These are phyloP conservation scores for Sicus ferrugineus DNA, from an alignment of 2,888 invertebrate genomes.

Conservation along the genomic window DNA sequence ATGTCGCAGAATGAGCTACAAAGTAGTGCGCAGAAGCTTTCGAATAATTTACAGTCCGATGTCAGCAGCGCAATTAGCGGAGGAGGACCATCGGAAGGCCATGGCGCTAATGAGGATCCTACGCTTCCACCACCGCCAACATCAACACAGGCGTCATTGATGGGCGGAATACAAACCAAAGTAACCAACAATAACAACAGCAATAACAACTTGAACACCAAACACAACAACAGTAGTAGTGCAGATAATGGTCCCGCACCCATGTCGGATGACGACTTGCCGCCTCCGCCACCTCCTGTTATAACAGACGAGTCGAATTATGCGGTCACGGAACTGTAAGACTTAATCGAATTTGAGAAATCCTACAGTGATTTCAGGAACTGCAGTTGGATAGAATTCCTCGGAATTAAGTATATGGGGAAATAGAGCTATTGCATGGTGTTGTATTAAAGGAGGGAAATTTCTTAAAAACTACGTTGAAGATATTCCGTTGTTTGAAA, in stretches of 20 bases:
- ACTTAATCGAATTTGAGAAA: not conserved
- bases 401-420: not conserved
- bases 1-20: slow-evolving; percentile 35
- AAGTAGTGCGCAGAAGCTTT: slow-evolving; percentile 32
- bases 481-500: too few species aligned
- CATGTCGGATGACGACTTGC: slow-evolving; percentile 53
- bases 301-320: slow-evolving; percentile 65
- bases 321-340: slow-evolving; percentile 65
- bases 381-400: not conserved
- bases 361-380: not conserved
- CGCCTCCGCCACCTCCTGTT: slow-evolving; percentile 61
- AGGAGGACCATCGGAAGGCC: slow-evolving; percentile 1
- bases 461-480: too few species aligned
- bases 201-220: slow-evolving; percentile 44
- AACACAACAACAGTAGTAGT: slow-evolving; percentile 42
- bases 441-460: too few species aligned
- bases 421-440: not conserved
- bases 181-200: slow-evolving; percentile 43
- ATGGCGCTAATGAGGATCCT: slow-evolving; percentile 48
- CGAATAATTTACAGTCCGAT: slow-evolving; percentile 31
- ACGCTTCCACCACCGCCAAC: slow-evolving; percentile 56
- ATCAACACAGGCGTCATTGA: slow-evolving; percentile 47
- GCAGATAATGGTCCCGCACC: slow-evolving; percentile 39
- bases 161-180: slow-evolving; percentile 43
- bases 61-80: slow-evolving; percentile 22